These are phyloP conservation scores for Euplagia quadripunctaria DNA, from an alignment of 2,888 invertebrate species.

Conservation along the genomic window DNA sequence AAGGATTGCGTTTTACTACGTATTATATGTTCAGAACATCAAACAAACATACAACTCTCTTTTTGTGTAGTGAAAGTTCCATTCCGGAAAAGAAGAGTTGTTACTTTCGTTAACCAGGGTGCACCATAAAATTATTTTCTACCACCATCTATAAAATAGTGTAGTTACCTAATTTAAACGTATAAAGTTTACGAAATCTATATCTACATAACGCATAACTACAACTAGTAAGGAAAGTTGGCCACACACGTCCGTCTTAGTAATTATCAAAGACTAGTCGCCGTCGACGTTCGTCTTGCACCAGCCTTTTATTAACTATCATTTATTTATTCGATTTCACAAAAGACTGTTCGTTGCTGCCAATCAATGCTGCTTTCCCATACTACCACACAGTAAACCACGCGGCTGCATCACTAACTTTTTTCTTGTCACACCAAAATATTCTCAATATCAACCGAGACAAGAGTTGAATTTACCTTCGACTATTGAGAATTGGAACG, in stretches of 20 bases:
- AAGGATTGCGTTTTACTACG: no score
- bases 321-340: slow-evolving; percentile 53
- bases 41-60: no score
- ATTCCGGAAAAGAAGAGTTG: no score
- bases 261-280: slow-evolving; percentile 9
- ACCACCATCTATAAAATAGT: not conserved
- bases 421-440: slow-evolving; percentile 20
- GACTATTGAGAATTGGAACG: not conserved
- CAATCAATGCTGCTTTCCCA: slow-evolving; percentile 48
- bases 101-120: no score
- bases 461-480: slow-evolving; percentile 27
- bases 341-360: slow-evolving; percentile 31
- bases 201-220: slow-evolving; percentile 29
- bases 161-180: not conserved
- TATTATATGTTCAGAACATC: no score
- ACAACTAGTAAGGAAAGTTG: slow-evolving; percentile 31
- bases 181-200: slow-evolving; percentile 12
- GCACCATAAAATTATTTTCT: no score
- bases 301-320: slow-evolving; percentile 36
- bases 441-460: slow-evolving; percentile 15
- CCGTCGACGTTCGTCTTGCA: not conserved
- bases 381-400: slow-evolving; percentile 23
- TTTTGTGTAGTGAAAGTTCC: no score
- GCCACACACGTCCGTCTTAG: slow-evolving; percentile 19
- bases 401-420: slow-evolving; percentile 25